Evolutionary conservation across 2,888 invertebrate genomes (phyloP), one percentile per base, ranked within the genome.

Genomic region (Agrotis puta): DNA sequence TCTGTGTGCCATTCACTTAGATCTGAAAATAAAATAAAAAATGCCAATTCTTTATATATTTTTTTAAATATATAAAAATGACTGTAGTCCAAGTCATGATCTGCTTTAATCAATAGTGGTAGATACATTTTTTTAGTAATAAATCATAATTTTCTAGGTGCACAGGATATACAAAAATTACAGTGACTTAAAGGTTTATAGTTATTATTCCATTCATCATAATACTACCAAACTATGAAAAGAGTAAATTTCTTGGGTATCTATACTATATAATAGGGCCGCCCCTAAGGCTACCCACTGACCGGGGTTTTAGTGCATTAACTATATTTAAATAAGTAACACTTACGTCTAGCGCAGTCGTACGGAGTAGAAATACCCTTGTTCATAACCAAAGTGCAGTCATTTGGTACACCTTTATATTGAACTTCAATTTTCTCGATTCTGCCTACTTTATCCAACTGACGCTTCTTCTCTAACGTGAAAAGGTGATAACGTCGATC

Each of bases 341-440:
- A 85, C 97, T 96, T 95, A 98, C 98, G 99, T 96, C 97, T 98
- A 2, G 99, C 98, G 94, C 99, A 99, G 89, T 99, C 98, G 87
- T 97, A 97, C 0, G 99, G 99, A 1, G 99, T 99, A 0, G 99
- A 99, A 13, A 99, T 93, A 81, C 97, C 96, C 90, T 98, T 98
- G 91, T 99, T 99, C 99, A 99, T 99, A 27, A 98, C 91, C 70
- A 99, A 92, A 1, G 97, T 97, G 33, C 97, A 96, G 85, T 98
- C 97, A 87, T 98, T 97, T 0, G 98, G 98, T 0, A 97, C 89
- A 0, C 98, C 98, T 82, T 97, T 96, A 90, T 98, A 98, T 73
- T 97, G 97, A 0, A 99, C 98, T 93, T 98, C 97, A 68, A 99
- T 98, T 95, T 99, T 99, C 89, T 99, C 98, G 73, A 99, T 96